Base-by-base conservation (phyloP, 2,888 invertebrate genomes). In the Cantharis rustica region DNA sequence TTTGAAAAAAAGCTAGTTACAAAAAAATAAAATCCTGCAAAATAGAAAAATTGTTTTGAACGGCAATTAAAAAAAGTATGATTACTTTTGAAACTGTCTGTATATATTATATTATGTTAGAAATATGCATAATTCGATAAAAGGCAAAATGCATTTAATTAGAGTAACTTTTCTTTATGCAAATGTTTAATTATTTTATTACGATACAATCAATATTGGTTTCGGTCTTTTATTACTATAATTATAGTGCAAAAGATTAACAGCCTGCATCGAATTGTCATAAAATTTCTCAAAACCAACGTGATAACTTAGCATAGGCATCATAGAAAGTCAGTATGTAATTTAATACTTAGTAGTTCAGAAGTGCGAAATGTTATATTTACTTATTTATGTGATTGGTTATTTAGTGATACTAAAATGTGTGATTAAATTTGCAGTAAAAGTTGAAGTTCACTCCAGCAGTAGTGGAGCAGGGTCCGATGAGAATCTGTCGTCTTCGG, bases 361-460 rank as follows among this genome's bases (percentile, higher is more conserved):
- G 47, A 47, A 47, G 47, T 47, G 47, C 47, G 47, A 17, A 64
- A 64, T 66, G 64, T 66, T 66, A 13, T 23, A 66, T 64, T 64
- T 64, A 64, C 20, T 64, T 16, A 17, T 64, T 13, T 17, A 17
- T 13, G 16, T 64, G 20, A 16, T 64, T 64, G 20, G 64, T 68
- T 68, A 16, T 26, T 11, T 26, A 10, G 27, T 27, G 9, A 7
- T 68, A 68, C 27, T 68, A 27, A 68, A 27, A 26, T 16, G 5
- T 15, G 15, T 68, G 11, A 23, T 73, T 69, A n/a, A 23, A 63
- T 16, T 86, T 86, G 13, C 90, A 94, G 95, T 96, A 81, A 95
- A 95, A 91, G 96, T 95, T 66, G 96, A 96, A 89, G 93, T 96
- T 71, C 96, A 96, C 89, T 94, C 93, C n/a, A 92, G 92, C 77